A percentile compares a stretch with the other conserved stretches of the same genome.
Conservation (phyloP, 2,888 invertebrate genomes). For the Harmothoe impar region DNA sequence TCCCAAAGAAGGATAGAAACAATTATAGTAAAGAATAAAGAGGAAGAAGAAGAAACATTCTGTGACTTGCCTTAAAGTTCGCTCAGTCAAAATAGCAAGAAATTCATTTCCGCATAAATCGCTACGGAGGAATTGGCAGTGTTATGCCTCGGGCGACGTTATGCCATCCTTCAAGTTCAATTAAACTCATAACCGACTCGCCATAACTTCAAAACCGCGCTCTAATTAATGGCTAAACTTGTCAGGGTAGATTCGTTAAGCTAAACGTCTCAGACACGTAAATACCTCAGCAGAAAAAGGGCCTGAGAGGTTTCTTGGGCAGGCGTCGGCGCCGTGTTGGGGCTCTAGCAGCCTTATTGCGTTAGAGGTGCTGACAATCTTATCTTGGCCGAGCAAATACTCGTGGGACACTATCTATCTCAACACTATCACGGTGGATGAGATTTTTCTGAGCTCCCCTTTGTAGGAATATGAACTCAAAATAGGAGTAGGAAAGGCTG, state of each 20-base stretch:
- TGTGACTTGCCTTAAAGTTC: neutral
- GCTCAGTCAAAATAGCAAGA: neutral
- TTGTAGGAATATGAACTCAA: conserved; percentile 35
- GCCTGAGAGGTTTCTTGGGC: neutral
- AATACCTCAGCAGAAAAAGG: conserved; percentile 1
- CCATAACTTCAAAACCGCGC: neutral
- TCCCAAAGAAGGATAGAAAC: neutral
- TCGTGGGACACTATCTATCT: conserved; percentile 33
- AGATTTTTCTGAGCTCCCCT: conserved; percentile 39
- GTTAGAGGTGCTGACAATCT: conserved; percentile 39
- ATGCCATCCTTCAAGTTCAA: conserved; percentile 5
- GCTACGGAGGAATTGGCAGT: neutral
- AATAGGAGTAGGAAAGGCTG: conserved; percentile 5
- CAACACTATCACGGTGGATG: conserved; percentile 6
- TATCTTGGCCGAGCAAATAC: conserved; percentile 24
- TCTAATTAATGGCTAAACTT: conserved; percentile 5
- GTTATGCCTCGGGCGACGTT: neutral
- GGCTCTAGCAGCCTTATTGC: conserved; percentile 24
- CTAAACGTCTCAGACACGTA: conserved; percentile 2
- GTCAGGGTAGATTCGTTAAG: conserved; percentile 5
- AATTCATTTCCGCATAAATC: neutral
- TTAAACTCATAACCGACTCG: neutral
- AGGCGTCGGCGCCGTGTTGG: neutral
- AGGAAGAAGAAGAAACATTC: neutral
- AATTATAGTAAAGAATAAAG: neutral